Evolutionary conservation across 1,140 invertebrate genomes (phyloP), one percentile per base, ranked within the genome.

Genomic region (Hormaphis cornu): DNA sequence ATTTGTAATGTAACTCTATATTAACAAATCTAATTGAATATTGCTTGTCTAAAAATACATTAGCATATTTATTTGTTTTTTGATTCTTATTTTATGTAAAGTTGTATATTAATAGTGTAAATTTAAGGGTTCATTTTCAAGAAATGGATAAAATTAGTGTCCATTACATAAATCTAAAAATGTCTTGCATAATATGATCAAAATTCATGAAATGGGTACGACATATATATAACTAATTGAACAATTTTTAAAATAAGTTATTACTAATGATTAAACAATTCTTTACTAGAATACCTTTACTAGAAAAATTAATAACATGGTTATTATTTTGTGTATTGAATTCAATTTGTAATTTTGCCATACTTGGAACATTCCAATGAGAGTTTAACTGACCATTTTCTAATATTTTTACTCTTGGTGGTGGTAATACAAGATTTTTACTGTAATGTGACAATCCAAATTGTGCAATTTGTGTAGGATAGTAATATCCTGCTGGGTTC

Each of bases 391-490:
- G 87, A 1, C 85, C 85, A 78, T 94, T 88, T 75, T 95, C 91
- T 10, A 72, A 69, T 30, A 77, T 71, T 73, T 82, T 85, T 71
- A 84, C 79, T 37, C 84, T 82, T 6, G 89, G 88, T 73, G 87
- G 84, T 1, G 87, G 84, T 74, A 92, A 90, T 0, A 89, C 91
- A 18, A 93, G 76, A 79, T 93, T 91, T 80, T 97, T 97, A 77
- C 93, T 96, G 79, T 95, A 98, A 80, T 99, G 97, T 26, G 94
- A 91, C 37, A 99, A 79, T 0, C 93, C 97, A 79, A 94, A 99
- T 78, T 99, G 97, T 5, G 95, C 94, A 72, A 99, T 97, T 82
- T 99, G 97, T 2, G 96, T 98, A 0, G 96, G 95, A 81, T 99
- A 99, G 78, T 89, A 95, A 79, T 98, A 97, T 0, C 94, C 95